Base-by-base conservation (phyloP, 2,888 invertebrate genomes). In the Augochlorella aurata region DNA sequence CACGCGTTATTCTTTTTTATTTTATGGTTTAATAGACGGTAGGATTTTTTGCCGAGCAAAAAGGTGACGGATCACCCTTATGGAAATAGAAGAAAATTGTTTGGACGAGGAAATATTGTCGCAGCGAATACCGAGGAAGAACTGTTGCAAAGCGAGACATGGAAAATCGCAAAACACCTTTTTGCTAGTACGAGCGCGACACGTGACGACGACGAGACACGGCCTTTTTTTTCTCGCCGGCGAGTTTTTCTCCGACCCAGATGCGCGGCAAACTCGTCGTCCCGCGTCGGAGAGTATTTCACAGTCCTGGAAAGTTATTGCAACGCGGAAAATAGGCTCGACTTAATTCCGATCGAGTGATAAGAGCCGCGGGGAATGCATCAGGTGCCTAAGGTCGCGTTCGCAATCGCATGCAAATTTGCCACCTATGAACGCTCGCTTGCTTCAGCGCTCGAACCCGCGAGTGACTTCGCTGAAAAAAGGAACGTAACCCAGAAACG, bases 331-430 rank as follows among this genome's bases (percentile, higher is more conserved):
- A 52, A 74, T 45, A 52, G 18, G 21, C 61, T 63, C 24, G 74
- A 78, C 68, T 78, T 29, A 68, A 78, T 74, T 68, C 58, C 61
- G 67, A 78, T 68, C 44, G 18, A 12, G 65, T 50, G 72, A 72
- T 72, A 77, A 66, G 49, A 73, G 10, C 38, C 12, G 18, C 16
- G 38, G 58, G 66, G 58, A 72, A 67, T 52, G 77, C 50, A 67
- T 63, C n/a, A 24, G 49, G 49, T 61, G 58, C 38, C 45, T 44
- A 61, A 69, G 72, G 65, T 54, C 66, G 24, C 8, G 14, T 14
- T 16, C 10, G 50, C 44, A 8, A 61, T 49, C 61, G 63, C 21
- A 63, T 38, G 49, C 58, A 49, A 50, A 58, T 50, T 21, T 10
- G 16, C 9, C 49, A 63, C 49, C 24, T 49, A 49, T 50, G 47